These are phyloP conservation scores for Neodiprion lecontei DNA, from an alignment of 1,140 invertebrate genomes.

Conservation along the genomic window DNA sequence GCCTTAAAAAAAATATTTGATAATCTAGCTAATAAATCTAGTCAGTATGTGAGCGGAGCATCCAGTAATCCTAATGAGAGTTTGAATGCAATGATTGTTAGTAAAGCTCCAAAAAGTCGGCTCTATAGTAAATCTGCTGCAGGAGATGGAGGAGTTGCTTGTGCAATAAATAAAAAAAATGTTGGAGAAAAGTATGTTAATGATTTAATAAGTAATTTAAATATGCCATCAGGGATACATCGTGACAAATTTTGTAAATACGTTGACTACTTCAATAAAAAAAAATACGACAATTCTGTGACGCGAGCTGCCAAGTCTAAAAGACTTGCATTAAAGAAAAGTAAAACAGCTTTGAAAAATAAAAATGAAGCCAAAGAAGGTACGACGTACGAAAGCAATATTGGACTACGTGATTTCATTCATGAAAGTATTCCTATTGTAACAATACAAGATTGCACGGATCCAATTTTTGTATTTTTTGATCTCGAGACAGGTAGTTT, in stretches of 20 bases:
- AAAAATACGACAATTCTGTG: slow-evolving; percentile 17
- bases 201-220: neutral
- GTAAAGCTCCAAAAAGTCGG: neutral
- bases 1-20: slow-evolving; percentile 16
- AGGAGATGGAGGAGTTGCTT: neutral
- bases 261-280: neutral
- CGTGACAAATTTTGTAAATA: too few species aligned
- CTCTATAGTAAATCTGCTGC: neutral
- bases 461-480: slow-evolving; percentile 24
- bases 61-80: slow-evolving; percentile 21
- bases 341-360: slow-evolving; percentile 18
- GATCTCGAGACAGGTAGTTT: slow-evolving; percentile 26
- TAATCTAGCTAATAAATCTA: slow-evolving; percentile 12
- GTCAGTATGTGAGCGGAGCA: slow-evolving; percentile 17
- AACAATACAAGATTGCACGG: slow-evolving; percentile 16
- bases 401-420: slow-evolving; percentile 22
- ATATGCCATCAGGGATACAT: too few species aligned
- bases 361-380: slow-evolving; percentile 27
- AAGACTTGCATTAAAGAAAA: neutral
- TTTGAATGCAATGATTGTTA: slow-evolving; percentile 1
- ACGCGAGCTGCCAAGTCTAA: slow-evolving; percentile 11
- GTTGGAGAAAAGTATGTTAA: neutral
- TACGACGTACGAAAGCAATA: slow-evolving; percentile 27
- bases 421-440: slow-evolving; percentile 15
- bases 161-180: neutral